Evolutionary conservation across 1,140 invertebrate genomes (phyloP), one percentile per base, ranked within the genome.

Genomic region (Venturia canescens): DNA sequence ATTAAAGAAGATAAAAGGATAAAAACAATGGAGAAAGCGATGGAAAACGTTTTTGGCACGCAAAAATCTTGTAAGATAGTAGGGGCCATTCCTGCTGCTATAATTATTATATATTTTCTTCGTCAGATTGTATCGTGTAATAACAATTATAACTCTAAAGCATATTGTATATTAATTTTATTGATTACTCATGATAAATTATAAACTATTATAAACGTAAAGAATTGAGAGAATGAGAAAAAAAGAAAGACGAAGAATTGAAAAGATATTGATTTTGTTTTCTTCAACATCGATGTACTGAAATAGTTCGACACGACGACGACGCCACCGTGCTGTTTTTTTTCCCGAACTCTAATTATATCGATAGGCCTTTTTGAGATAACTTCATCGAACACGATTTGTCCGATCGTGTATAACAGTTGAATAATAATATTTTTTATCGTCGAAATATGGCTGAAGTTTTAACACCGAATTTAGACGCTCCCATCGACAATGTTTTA

Each of bases 81-180:
- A 89, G 88, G 88, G 86, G 88, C 86, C 90, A 90, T 90, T 90
- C 86, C 89, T 91, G 87, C 90, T 91, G 88, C 89, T 91, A 90
- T 88, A 85, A 89, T 87, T 88, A 88, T 84, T 86, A 86, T 82
- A 85, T 85, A 83, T 84, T 87, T 88, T 89, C 87, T 89, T 84
- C 71, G 81, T 87, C 89, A 88, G 86, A 86, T 88, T 87, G 85
- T 89, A 90, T 85, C 86, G 85, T 88, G 85, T 89, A 82, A 88
- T 89, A 89, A 90, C 87, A 89, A 84, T 87, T 89, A 82, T 88
- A 88, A 87, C 85, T 90, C 87, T 87, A 85, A 87, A 90, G 83
- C 85, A 89, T 89, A 90, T 87, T 89, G 89, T 89, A 91, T 90
- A 89, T 90, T 90, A 89, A 90, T 91, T 90, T 90, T 89, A 89